Percentiles rank a stretch among this genome's conserved stretches.
Conservation (phyloP, 2,113 vertebrate species). For the Clarias batrachus region DNA sequence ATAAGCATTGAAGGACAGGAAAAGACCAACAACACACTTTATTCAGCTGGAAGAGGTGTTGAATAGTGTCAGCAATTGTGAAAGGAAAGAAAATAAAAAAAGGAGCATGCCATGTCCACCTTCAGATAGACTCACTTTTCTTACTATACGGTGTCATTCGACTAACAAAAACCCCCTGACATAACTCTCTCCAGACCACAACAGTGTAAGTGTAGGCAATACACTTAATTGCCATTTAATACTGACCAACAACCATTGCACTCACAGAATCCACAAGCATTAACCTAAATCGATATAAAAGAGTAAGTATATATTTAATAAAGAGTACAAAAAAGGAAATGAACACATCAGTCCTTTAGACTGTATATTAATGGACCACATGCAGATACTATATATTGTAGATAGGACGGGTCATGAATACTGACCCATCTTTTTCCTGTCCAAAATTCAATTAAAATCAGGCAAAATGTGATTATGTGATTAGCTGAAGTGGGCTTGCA, state of each 20-base stretch:
- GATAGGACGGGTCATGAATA: conserved; percentile 13
- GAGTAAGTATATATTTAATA: conserved; percentile 35
- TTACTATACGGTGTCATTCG: not conserved
- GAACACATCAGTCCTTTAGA: conserved; percentile 5
- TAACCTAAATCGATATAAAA: conserved; percentile 35
- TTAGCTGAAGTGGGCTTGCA: conserved; percentile 77
- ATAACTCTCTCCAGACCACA: conserved; percentile 43
- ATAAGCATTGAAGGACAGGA: conserved; percentile 27
- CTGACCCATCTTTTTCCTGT: conserved; percentile 6
- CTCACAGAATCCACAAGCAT: conserved; percentile 35
- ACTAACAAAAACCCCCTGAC: conserved; percentile 11
- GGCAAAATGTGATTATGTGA: conserved; percentile 76
- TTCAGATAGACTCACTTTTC: not conserved
- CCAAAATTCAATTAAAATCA: conserved; percentile 37
- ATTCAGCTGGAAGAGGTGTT: conserved; percentile 25
- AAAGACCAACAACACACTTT: conserved; percentile 24
- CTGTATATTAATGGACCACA: conserved; percentile 8
- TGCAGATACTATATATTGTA: conserved; percentile 14
- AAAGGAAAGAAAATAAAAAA: not conserved
- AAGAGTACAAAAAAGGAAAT: not conserved
- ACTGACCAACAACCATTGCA: conserved; percentile 39
- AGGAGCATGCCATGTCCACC: not conserved
- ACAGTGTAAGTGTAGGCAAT: conserved; percentile 48
- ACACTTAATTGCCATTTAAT: conserved; percentile 49
- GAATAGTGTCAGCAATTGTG: conserved; percentile 13